Evolutionary conservation across 2,797 vertebrate species (phyloP), one percentile per base, ranked within the genome.

Genomic region (Sardinella longiceps): DNA sequence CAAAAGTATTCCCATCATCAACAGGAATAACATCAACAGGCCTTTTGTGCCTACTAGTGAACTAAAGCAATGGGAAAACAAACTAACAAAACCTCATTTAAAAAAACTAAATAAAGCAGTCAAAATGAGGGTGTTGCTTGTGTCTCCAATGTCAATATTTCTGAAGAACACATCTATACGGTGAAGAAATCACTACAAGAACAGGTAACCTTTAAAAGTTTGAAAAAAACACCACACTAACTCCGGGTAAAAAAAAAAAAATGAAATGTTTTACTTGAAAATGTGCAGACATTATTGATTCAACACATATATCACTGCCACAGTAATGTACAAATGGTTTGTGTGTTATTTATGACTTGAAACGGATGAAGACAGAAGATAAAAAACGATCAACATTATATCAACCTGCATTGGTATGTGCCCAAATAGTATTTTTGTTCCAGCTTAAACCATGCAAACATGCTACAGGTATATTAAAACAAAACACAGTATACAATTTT

Each of bases 361-460:
- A 89, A 81, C 83, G 56, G 82, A 93, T 90, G 89, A 91, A 90
- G 90, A 89, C 45, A 51, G 60, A 82, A 87, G 56, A 82, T 14
- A 53, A 46, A 45, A 70, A 87, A 84, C 58, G 12, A 37, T 37
- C 3, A 28, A 83, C 11, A 81, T 87, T 48, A 80, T 84, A 70
- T 81, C 83, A 37, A 80, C 74, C 84, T 89, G 81, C 46, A 82
- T 82, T 84, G 82, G 37, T 45, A 86, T 85, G 84, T 87, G 85
- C 86, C 58, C 39, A 85, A 85, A 87, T 86, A 87, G 83, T 82
- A 84, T 87, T 87, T 86, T 84, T 83, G 81, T 88, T 88, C 30
- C 50, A 87, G 88, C 87, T 89, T 85, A 84, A 88, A 90, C 90
- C 92, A 93, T 92, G 90, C 90, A 90, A 88, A 91, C 93, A 93